Percentiles rank a stretch among this genome's conserved stretches.
phyloP scores from a whole-genome alignment of 2,888 invertebrate genomes.

The Diloba caeruleocephala region DNA sequence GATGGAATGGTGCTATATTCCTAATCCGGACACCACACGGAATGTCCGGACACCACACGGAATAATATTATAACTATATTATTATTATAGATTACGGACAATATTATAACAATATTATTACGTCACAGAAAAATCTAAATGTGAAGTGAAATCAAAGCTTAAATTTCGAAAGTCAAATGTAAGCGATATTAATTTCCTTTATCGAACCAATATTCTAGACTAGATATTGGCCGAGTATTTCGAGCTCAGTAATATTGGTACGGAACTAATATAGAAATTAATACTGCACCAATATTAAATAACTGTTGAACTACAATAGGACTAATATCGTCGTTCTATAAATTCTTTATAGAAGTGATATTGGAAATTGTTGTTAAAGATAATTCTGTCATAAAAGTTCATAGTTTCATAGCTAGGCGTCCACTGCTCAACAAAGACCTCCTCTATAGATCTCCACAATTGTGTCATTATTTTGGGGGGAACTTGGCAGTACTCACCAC shows the following conservation, averaged over 20 bases:
- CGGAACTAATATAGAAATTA: background rate
- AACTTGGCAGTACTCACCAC: too few species aligned
- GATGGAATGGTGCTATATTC: too few species aligned
- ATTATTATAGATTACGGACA: too few species aligned
- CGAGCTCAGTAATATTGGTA: background rate
- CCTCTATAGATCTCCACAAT: too few species aligned
- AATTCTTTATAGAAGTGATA: background rate
- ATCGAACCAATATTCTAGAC: constrained; percentile 15
- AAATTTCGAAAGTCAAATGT: constrained; percentile 6
- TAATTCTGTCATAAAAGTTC: background rate
- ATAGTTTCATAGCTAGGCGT: too few species aligned
- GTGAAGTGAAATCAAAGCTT: constrained; percentile 1
- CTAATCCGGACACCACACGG: too few species aligned
- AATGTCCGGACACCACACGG: too few species aligned
- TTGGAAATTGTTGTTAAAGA: too few species aligned
- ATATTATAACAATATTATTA: background rate
- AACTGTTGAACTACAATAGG: background rate
- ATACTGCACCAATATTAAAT: background rate
- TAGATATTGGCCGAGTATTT: constrained; percentile 2
- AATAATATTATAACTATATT: too few species aligned
- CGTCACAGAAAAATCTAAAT: background rate
- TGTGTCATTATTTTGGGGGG: too few species aligned
- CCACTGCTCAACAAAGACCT: too few species aligned
- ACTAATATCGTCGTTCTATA: background rate
- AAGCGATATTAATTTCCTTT: constrained; percentile 19